phyloP scores from a whole-genome alignment of 2,888 invertebrate genomes.

The Nymphalis c-album region DNA sequence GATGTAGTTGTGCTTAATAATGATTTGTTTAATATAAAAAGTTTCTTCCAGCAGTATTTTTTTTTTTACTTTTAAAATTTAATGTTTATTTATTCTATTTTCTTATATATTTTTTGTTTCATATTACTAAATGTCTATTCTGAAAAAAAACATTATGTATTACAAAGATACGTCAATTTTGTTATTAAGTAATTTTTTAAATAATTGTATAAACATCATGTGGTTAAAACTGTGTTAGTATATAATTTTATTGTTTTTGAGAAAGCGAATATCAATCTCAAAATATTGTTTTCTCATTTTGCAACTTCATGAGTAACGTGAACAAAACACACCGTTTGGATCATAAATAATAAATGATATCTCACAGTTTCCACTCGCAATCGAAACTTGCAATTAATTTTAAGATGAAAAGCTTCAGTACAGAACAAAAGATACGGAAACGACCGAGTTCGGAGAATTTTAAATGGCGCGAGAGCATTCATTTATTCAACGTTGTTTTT shows the following conservation, averaged over 20 bases:
- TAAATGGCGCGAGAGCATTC: constrained; percentile 37
- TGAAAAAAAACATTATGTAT: too few species aligned
- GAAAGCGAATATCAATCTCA: constrained; percentile 4
- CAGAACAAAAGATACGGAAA: constrained; percentile 40
- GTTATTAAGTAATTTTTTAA: too few species aligned
- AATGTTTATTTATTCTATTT: too few species aligned
- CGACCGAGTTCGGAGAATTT: constrained; percentile 38
- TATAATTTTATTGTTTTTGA: background rate
- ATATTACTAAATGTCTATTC: too few species aligned
- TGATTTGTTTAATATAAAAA: too few species aligned
- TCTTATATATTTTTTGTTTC: too few species aligned
- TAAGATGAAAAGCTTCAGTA: constrained; percentile 42
- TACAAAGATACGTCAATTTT: too few species aligned
- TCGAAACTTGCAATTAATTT: constrained; percentile 45
- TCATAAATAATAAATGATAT: constrained; percentile 38
- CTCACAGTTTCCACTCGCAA: constrained; percentile 34
- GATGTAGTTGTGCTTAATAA: too few species aligned
- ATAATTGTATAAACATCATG: too few species aligned
- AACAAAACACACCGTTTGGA: constrained; percentile 27
- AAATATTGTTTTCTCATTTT: constrained; percentile 11
- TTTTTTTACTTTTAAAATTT: too few species aligned
- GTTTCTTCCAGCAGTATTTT: too few species aligned
- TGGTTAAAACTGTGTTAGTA: too few species aligned
- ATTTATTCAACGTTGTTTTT: constrained; percentile 32
- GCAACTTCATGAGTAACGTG: constrained; percentile 12